phyloP scores from a whole-genome alignment of 2,888 invertebrate species.

The Gonocerus acuteangulatus region DNA sequence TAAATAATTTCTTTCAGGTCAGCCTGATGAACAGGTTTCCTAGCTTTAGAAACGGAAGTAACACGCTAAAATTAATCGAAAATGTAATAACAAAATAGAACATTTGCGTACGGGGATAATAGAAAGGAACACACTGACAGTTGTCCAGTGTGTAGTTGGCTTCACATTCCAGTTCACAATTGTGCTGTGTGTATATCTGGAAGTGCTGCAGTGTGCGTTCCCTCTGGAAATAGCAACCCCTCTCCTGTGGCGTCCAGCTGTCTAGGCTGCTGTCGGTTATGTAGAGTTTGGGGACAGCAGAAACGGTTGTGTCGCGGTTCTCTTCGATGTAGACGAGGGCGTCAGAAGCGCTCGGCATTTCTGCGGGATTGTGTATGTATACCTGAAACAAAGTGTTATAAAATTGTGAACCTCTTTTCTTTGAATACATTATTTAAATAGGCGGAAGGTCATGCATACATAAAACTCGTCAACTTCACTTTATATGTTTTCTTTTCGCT shows the following conservation, averaged over 20 bases:
- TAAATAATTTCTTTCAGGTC: too few species aligned
- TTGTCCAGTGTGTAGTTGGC: slow-evolving; percentile 33
- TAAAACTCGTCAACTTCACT: too few species aligned
- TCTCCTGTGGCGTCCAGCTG: slow-evolving; percentile 32
- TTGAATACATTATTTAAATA: too few species aligned
- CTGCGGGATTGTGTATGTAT: slow-evolving; percentile 41
- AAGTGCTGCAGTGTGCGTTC: slow-evolving; percentile 37
- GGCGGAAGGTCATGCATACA: too few species aligned
- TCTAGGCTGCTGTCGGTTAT: slow-evolving; percentile 27
- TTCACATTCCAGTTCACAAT: slow-evolving; percentile 38
- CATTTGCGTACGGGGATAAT: slow-evolving; percentile 34
- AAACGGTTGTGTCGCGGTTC: slow-evolving; percentile 26
- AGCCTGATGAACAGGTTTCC: too few species aligned
- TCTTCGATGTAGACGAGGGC: slow-evolving; percentile 29
- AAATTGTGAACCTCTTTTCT: too few species aligned
- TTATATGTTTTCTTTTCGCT: too few species aligned
- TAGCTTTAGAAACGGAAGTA: too few species aligned
- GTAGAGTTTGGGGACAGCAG: slow-evolving; percentile 19
- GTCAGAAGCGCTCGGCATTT: slow-evolving; percentile 38
- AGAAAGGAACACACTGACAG: slow-evolving; percentile 36
- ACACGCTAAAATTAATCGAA: too few species aligned
- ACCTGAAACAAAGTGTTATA: slow-evolving; percentile 36
- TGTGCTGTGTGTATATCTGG: slow-evolving; percentile 35
- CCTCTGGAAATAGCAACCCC: slow-evolving; percentile 37
- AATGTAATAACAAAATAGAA: too few species aligned